Percentiles rank a stretch among this genome's conserved stretches.
Evolutionary conservation across 2,797 vertebrate species (phyloP).

Genomic region (Acrocephalus scirpaceus): DNA sequence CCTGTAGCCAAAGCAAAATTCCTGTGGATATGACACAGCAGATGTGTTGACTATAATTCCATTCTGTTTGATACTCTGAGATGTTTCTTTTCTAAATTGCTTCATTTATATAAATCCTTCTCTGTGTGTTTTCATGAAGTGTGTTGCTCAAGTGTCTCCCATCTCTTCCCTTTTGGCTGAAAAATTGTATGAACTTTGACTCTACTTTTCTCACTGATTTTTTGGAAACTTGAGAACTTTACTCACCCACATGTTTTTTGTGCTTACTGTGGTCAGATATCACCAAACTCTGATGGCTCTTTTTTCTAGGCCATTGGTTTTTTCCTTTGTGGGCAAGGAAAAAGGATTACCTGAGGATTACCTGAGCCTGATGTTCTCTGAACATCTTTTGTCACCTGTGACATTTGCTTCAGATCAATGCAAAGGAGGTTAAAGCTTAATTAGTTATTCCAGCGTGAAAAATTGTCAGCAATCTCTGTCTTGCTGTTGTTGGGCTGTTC

Average conservation of each 20-base stretch:
- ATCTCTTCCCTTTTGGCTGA: neutral
- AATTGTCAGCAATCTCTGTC: neutral
- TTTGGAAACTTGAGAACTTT: neutral
- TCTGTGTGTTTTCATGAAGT: neutral
- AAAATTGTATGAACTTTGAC: neutral
- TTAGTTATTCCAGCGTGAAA: conserved; percentile 5
- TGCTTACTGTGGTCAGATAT: neutral
- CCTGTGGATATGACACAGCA: neutral
- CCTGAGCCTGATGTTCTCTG: neutral
- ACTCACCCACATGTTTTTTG: neutral
- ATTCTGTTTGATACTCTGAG: neutral
- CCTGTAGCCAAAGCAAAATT: neutral
- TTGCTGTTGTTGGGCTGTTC: neutral
- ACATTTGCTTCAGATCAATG: rapidly evolving
- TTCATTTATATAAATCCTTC: neutral
- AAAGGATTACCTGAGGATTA: neutral
- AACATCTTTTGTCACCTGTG: neutral
- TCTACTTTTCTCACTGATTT: neutral
- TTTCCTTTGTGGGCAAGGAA: neutral
- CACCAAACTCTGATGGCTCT: neutral
- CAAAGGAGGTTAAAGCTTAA: neutral
- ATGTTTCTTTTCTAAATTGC: neutral
- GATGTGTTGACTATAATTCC: neutral
- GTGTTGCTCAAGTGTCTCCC: neutral
- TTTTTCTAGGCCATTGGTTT: neutral